Conservation (phyloP, 2,888 invertebrate genomes). For the Drosophila pseudotakahashii region DNA sequence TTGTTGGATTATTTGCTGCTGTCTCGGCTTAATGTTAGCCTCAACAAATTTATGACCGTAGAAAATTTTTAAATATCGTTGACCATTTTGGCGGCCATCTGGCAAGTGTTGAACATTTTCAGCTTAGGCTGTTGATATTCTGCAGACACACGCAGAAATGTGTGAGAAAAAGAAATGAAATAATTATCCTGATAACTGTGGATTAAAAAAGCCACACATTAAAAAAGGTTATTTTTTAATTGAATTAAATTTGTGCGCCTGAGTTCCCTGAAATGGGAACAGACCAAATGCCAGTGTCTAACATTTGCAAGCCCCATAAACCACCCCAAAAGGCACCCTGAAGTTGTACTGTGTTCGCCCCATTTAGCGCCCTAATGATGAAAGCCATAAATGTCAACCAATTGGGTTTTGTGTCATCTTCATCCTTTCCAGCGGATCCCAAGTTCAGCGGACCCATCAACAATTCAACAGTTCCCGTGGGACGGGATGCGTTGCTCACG, state of each 20-base stretch:
- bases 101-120: conserved; percentile 49
- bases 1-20: conserved; percentile 66
- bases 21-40: conserved; percentile 43
- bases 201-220: conserved; percentile 55
- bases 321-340: background rate
- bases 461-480: conserved; percentile 93
- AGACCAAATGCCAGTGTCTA: conserved; percentile 52
- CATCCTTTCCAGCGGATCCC: conserved; percentile 88
- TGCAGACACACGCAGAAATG: conserved; percentile 58
- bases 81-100: conserved; percentile 58
- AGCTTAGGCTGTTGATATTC: conserved; percentile 51
- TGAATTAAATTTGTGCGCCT: conserved; percentile 35
- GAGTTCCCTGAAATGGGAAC: conserved; percentile 16
- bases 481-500: conserved; percentile 92
- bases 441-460: conserved; percentile 92
- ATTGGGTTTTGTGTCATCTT: conserved; percentile 26
- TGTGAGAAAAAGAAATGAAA: conserved; percentile 19
- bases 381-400: conserved; percentile 54
- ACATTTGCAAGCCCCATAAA: conserved; percentile 58
- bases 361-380: conserved; percentile 55
- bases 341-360: conserved; percentile 22
- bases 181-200: conserved; percentile 54
- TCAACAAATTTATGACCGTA: conserved; percentile 65
- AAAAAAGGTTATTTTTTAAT: conserved; percentile 16
- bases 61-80: conserved; percentile 35